Evolutionary conservation across 1,140 invertebrate genomes (phyloP).

Genomic region (Brachionus angularis): DNA sequence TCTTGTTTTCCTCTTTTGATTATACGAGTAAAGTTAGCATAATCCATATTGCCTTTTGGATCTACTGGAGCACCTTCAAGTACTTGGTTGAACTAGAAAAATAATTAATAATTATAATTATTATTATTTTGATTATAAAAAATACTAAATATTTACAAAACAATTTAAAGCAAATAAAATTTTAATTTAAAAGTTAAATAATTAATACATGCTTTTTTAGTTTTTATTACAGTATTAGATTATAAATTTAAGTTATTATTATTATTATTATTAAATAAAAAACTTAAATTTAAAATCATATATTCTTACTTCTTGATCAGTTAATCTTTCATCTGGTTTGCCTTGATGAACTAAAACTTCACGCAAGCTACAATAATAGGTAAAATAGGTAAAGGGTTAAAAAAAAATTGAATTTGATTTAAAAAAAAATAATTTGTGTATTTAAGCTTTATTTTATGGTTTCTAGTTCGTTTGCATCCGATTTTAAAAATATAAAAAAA

Average conservation of each 20-base stretch:
- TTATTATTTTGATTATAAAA: not conserved
- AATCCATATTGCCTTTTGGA: conserved; percentile 44
- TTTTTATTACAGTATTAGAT: too few species aligned
- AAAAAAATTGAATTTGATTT: not conserved
- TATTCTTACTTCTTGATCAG: conserved; percentile 6
- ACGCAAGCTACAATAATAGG: not conserved
- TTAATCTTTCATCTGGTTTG: conserved; percentile 3
- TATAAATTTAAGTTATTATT: too few species aligned
- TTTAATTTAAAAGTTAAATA: not conserved
- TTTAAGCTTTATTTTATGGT: too few species aligned
- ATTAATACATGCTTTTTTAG: not conserved
- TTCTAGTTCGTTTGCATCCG: not conserved
- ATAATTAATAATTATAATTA: not conserved
- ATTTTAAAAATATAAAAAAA: not conserved
- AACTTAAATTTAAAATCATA: too few species aligned
- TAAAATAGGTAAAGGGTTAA: not conserved
- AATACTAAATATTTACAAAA: not conserved
- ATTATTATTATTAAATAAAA: too few species aligned
- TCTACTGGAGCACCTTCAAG: conserved; percentile 42
- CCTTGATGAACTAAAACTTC: conserved; percentile 7
- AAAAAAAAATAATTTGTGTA: not conserved
- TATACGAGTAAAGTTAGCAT: conserved; percentile 38
- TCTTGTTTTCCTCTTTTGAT: conserved; percentile 46
- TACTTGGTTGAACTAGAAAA: conserved; percentile 37
- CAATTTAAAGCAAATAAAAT: not conserved